Evolutionary conservation across 2,888 invertebrate genomes (phyloP).

Genomic region (Didymodactylos carnosus): DNA sequence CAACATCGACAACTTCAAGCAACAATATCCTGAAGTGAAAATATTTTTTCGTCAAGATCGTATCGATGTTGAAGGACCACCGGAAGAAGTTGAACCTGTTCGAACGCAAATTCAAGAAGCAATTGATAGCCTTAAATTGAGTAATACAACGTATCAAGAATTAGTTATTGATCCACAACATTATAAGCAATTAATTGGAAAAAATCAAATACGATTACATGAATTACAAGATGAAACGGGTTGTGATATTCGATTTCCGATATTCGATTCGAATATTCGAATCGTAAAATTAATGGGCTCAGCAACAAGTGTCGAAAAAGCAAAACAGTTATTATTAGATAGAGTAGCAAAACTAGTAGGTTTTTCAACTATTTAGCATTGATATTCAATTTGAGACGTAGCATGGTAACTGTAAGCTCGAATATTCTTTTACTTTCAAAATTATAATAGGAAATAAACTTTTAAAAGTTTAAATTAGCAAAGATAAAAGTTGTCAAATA

Average conservation of each 20-base stretch:
- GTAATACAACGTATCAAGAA: constrained; percentile 39
- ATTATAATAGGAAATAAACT: no score
- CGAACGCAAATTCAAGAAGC: constrained; percentile 5
- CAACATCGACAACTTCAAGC: constrained; percentile 52
- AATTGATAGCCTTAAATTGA: not conserved
- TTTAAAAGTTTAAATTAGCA: no score
- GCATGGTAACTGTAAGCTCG: no score
- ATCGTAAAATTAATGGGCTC: constrained; percentile 78
- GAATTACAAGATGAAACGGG: constrained; percentile 62
- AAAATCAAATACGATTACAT: constrained; percentile 41
- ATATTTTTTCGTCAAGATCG: constrained; percentile 76
- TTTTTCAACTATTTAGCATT: no score
- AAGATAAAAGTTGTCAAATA: no score
- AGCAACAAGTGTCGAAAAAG: constrained; percentile 61
- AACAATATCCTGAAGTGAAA: constrained; percentile 46
- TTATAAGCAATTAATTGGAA: constrained; percentile 93
- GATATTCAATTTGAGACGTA: no score
- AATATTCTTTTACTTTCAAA: no score
- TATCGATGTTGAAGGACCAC: constrained; percentile 82
- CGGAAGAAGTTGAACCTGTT: constrained; percentile 62
- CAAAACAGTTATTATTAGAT: constrained; percentile 43
- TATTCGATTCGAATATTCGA: constrained; percentile 45
- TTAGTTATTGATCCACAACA: constrained; percentile 66
- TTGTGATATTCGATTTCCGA: constrained; percentile 75
- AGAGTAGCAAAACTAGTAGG: constrained; percentile 37